Base-by-base conservation (phyloP, 2,113 vertebrate species). In the Vidua chalybeata region DNA sequence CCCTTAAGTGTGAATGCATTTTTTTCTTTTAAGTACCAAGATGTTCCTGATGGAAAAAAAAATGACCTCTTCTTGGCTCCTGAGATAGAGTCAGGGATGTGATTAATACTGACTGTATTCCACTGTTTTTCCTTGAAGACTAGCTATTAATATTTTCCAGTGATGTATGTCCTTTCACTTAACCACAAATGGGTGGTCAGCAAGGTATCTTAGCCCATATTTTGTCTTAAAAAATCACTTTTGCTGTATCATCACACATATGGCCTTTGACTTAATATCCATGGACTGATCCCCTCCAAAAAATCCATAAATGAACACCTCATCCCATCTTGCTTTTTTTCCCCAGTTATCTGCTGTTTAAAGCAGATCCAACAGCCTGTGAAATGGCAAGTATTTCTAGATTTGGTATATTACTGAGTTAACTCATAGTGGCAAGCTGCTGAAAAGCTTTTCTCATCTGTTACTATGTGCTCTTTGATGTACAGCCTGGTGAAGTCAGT, bases 1-100 rank as follows among this genome's bases (percentile, higher is more conserved):
- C 89, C 94, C 96, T 96, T 92, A 96, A 96, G 96, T 97, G 93
- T 90, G 94, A 96, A 96, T 94, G 89, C 87, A 83, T 96, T 95
- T 94, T 94, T 95, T 94, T 95, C 90, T 86, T 85, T 93, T 95
- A 94, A 97, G 95, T 94, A 96, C 94, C 93, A 96, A 95, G 90
- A 96, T 96, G 92, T 97, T 97, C 93, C 78, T 92, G 87, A 97
- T 83, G 87, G 89, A 28, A 87, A 94, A 95, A 94, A 96, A 92
- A 95, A 93, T 95, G 93, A 97, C 96, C 95, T 73, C 94, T 93
- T 90, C 89, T 92, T 95, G 94, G 87, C 83, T 96, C 58, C 92
- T 92, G 85, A 90, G 93, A 95, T 93, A 96, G 87, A 96, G 92
- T 95, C 94, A 96, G 88, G 92, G 77, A 61, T 89, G 93, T 95